phyloP scores from a whole-genome alignment of 92 coral and sea anemone species.

The Montipora capitata region DNA sequence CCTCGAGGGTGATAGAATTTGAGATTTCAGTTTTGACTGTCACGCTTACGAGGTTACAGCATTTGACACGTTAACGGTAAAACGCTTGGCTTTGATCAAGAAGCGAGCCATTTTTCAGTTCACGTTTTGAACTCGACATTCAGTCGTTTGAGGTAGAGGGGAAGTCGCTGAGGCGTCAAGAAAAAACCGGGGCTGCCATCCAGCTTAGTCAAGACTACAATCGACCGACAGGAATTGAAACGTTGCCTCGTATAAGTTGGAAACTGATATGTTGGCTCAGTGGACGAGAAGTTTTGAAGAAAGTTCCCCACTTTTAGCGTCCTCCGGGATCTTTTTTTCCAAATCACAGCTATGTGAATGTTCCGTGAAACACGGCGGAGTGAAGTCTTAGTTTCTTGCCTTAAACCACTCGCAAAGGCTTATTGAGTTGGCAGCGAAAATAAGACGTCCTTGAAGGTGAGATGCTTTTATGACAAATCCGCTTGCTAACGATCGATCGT shows the following conservation, averaged over 20 bases:
- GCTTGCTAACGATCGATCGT: background rate
- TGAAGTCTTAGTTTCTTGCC: background rate
- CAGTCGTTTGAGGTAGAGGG: background rate
- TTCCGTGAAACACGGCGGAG: background rate
- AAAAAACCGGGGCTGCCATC: background rate
- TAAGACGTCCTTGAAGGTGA: background rate
- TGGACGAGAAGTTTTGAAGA: background rate
- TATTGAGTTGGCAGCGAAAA: conserved; percentile 7
- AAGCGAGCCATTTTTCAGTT: conserved; percentile 22
- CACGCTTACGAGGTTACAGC: conserved; percentile 16
- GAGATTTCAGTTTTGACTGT: conserved; percentile 26
- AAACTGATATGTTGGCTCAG: background rate
- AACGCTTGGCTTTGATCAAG: background rate
- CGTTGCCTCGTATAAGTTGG: background rate
- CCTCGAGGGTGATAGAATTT: conserved; percentile 48
- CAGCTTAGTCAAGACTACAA: background rate
- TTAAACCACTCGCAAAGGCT: background rate
- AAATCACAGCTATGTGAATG: background rate
- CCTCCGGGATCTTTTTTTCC: background rate
- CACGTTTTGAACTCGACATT: background rate
- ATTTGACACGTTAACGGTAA: background rate
- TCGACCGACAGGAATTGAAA: background rate
- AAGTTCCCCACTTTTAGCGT: background rate
- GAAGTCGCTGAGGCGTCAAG: background rate
- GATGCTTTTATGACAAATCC: background rate